Conservation (phyloP, 2,888 invertebrate species). For the Nyleta sp. region DNA sequence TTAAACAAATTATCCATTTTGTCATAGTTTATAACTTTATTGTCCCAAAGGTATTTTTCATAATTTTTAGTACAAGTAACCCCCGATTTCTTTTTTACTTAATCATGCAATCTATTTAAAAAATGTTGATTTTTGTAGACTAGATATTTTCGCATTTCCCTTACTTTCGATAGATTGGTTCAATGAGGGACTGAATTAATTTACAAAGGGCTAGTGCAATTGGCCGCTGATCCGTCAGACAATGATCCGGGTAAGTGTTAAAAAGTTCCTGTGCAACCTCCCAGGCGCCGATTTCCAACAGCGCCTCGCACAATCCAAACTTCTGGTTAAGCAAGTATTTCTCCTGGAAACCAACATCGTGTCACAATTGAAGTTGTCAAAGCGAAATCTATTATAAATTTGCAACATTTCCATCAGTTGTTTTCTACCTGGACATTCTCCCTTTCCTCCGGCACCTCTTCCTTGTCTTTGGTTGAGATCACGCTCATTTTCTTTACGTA, state of each 20-base stretch:
- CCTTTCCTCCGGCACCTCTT: slow-evolving; percentile 87
- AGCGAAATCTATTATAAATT: too few species aligned
- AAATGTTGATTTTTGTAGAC: too few species aligned
- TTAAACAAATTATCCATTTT: too few species aligned
- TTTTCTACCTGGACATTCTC: slow-evolving; percentile 85
- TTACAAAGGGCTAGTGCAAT: slow-evolving; percentile 90
- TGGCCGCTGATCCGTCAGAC: slow-evolving; percentile 90
- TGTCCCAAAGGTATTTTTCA: too few species aligned
- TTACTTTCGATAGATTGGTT: slow-evolving; percentile 93
- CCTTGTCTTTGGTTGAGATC: slow-evolving; percentile 91
- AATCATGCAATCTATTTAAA: too few species aligned
- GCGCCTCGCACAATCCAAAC: slow-evolving; percentile 94
- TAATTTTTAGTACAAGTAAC: too few species aligned
- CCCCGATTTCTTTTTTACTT: too few species aligned
- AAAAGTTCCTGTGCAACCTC: slow-evolving; percentile 91
- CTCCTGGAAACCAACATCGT: slow-evolving; percentile 71
- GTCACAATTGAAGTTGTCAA: too few species aligned
- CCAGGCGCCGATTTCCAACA: slow-evolving; percentile 96
- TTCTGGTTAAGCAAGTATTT: slow-evolving; percentile 92
- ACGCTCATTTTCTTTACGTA: slow-evolving; percentile 94
- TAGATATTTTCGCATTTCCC: too few species aligned
- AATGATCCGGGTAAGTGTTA: slow-evolving; percentile 91
- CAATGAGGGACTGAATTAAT: slow-evolving; percentile 92
- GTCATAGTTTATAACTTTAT: too few species aligned
- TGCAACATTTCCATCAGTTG: background rate